Evolutionary conservation across 2,888 invertebrate genomes (phyloP), one percentile per base, ranked within the genome.

Genomic region (Machimus rusticus): DNA sequence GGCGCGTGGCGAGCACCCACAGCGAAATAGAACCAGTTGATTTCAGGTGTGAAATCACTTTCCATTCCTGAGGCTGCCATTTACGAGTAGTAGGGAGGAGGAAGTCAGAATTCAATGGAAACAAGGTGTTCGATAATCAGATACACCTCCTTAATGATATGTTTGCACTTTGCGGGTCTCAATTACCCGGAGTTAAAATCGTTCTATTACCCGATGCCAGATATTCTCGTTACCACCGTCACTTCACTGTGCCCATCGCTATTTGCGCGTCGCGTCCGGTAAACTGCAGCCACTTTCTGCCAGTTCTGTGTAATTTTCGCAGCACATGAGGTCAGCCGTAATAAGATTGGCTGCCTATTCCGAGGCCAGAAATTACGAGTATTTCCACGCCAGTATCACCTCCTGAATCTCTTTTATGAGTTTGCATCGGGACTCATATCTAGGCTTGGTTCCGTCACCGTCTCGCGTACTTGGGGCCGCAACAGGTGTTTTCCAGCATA

Each of bases 331-430:
- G 78, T 78, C 78, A 78, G 43, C 39, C 23, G 78, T 78, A 78
- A 78, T 78, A 37, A 78, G 78, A 43, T 78, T 66, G 43, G 23
- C 39, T 77, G 43, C n/a, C n/a, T 23, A 78, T 78, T 78, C 23
- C 78, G n/a, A 66, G 78, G 78, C 78, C 78, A 78, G 78, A 78
- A 78, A 78, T 78, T 78, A 78, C 78, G 78, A 78, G 78, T 78
- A 78, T 78, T 78, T 78, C 78, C 78, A 78, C 78, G 76, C 76
- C 87, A 81, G 82, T 87, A 87, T 87, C 87, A 43, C 46, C 74
- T 66, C 66, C 74, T 74, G 78, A 81, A 87, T 87, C 87, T 87
- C 82, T 81, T 82, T 74, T 74, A 87, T 87, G 82, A 66, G 34
- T 87, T 28, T 87, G 74, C 82, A 79, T 87, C 76, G 46, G 66